phyloP scores from a whole-genome alignment of 2,113 vertebrate genomes.

The Candoia aspera region DNA sequence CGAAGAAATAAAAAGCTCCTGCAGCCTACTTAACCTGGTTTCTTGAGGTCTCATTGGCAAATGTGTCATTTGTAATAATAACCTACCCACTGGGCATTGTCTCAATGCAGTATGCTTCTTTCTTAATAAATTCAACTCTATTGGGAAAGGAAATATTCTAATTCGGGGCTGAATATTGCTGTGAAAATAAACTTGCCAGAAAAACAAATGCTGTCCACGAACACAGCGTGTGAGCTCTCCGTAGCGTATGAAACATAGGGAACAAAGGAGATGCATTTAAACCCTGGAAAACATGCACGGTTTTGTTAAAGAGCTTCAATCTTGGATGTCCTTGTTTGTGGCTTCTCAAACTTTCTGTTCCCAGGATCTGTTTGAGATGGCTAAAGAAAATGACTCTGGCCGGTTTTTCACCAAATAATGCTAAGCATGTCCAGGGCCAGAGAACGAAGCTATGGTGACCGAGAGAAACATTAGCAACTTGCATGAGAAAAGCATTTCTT shows the following conservation, averaged over 20 bases:
- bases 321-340: background rate
- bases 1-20: background rate
- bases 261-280: background rate
- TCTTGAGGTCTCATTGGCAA: background rate
- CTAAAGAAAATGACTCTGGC: too few relatives aligned
- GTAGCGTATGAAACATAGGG: background rate
- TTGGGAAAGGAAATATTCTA: background rate
- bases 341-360: too few relatives aligned
- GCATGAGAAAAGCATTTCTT: too few relatives aligned
- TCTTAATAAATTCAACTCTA: background rate
- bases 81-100: background rate
- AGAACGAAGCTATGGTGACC: too few relatives aligned
- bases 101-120: background rate
- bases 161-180: background rate
- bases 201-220: background rate
- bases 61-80: background rate
- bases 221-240: background rate
- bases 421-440: too few relatives aligned
- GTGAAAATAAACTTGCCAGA: background rate
- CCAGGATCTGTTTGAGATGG: too few relatives aligned
- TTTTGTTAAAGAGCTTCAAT: background rate
- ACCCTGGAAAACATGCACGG: background rate
- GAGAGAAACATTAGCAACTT: too few relatives aligned
- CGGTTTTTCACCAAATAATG: too few relatives aligned
- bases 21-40: background rate